Evolutionary conservation across 92 coral and sea anemone genomes (phyloP).

Genomic region (Actinernus sp.): DNA sequence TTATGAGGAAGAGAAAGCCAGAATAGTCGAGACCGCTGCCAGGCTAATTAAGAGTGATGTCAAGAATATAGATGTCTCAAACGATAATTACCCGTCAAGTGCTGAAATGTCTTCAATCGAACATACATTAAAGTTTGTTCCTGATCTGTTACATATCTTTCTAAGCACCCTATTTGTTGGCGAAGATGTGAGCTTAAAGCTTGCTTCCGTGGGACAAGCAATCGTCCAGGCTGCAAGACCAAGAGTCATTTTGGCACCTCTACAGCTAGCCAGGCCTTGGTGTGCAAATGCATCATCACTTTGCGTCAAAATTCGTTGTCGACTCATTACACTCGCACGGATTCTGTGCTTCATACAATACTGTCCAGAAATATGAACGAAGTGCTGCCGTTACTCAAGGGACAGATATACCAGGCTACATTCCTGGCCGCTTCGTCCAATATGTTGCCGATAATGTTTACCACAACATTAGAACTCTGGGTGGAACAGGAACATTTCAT

Average conservation of each 20-base stretch:
- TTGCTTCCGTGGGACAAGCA: conserved; percentile 56
- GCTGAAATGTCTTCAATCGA: conserved; percentile 36
- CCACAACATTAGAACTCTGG: conserved; percentile 34
- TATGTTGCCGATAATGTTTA: conserved; percentile 41
- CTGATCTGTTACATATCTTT: conserved; percentile 34
- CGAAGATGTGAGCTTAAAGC: conserved; percentile 40
- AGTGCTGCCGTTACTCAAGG: conserved; percentile 34
- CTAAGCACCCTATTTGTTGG: conserved; percentile 32
- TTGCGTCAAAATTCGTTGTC: conserved; percentile 32
- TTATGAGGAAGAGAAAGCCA: conserved; percentile 6
- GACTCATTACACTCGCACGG: conserved; percentile 42
- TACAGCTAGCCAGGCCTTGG: conserved; percentile 41
- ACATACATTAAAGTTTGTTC: conserved; percentile 47
- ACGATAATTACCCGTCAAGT: conserved; percentile 42
- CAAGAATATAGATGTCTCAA: conserved; percentile 31
- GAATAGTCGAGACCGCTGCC: conserved; percentile 44
- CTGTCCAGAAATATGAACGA: conserved; percentile 36
- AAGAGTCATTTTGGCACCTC: conserved; percentile 36
- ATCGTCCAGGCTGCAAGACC: conserved; percentile 39
- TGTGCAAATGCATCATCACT: conserved; percentile 44
- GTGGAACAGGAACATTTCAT: conserved; percentile 54
- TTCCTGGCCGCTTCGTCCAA: conserved; percentile 15
- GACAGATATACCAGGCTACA: conserved; percentile 16
- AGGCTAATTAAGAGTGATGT: conserved; percentile 49
- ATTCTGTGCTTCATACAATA: conserved; percentile 37